Evolutionary conservation across 1,140 invertebrate genomes (phyloP).

Genomic region (Drosophila bocki): DNA sequence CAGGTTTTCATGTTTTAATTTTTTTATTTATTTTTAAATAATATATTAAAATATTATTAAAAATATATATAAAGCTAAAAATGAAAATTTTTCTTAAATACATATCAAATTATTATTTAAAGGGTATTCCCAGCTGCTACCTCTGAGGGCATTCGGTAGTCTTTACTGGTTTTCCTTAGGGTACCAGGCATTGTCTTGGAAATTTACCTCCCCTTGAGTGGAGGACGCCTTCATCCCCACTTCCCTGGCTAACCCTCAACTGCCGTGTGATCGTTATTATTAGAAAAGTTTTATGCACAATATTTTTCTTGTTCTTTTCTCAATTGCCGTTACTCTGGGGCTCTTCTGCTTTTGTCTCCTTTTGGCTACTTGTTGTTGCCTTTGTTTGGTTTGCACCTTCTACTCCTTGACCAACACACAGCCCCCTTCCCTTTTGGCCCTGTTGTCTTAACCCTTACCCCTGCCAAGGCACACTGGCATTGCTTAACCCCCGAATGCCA

Average conservation of each 20-base stretch:
- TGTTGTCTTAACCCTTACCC: conserved; percentile 12
- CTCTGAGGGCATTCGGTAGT: no score
- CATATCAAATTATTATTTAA: not conserved
- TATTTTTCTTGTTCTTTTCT: conserved; percentile 44
- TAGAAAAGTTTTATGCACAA: conserved; percentile 59
- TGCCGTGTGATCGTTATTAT: conserved; percentile 52
- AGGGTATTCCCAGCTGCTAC: not conserved
- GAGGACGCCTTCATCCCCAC: not conserved
- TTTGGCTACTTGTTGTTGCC: conserved; percentile 27
- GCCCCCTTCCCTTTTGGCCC: not conserved
- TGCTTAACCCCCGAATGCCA: conserved; percentile 44
- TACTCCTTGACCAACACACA: conserved; percentile 11
- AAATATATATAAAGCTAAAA: not conserved
- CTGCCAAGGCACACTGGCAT: not conserved
- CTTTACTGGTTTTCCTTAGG: not conserved
- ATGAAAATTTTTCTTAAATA: not conserved
- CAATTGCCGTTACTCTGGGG: conserved; percentile 23
- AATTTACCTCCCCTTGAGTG: conserved; percentile 1
- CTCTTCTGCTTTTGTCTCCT: conserved; percentile 11
- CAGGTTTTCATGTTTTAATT: no score
- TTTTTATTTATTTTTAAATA: no score
- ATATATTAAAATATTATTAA: not conserved
- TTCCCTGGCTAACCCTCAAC: not conserved
- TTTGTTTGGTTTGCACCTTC: conserved; percentile 40
- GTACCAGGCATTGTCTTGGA: conserved; percentile 47